phyloP scores from a whole-genome alignment of 2,113 vertebrate species.

The Pipra filicauda region DNA sequence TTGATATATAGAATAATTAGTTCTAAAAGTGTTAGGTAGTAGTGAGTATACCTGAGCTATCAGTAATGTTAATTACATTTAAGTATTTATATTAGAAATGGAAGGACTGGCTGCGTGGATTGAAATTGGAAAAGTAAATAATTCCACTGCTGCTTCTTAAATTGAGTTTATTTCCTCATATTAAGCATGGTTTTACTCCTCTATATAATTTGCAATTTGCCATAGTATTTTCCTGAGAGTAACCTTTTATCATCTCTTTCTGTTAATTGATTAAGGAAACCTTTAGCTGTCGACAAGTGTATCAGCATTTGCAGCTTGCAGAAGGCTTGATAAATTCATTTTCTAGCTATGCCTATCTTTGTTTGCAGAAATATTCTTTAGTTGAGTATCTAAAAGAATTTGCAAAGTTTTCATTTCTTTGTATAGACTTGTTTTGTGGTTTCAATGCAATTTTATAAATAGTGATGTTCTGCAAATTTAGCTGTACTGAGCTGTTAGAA shows the following conservation, averaged over 20 bases:
- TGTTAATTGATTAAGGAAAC: constrained; percentile 43
- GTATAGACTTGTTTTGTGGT: neutral
- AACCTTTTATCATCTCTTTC: neutral
- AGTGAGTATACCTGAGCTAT: neutral
- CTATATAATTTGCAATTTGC: constrained; percentile 17
- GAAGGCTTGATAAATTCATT: constrained; percentile 26
- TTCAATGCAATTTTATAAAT: constrained; percentile 22
- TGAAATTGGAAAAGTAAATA: constrained; percentile 23
- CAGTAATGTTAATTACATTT: neutral
- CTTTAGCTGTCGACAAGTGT: constrained; percentile 21
- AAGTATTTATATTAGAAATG: neutral
- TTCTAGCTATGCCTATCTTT: constrained; percentile 43
- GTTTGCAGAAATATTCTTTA: constrained; percentile 41
- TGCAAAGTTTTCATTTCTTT: constrained; percentile 36
- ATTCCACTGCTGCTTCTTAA: neutral
- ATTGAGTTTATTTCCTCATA: neutral
- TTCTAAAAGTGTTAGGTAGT: neutral
- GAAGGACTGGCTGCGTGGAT: neutral
- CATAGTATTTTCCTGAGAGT: neutral
- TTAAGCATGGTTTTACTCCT: neutral
- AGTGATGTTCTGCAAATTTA: constrained; percentile 16
- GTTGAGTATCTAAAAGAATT: constrained; percentile 36
- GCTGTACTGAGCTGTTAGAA: neutral
- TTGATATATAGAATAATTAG: neutral
- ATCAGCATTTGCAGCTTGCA: constrained; percentile 39